A percentile compares a stretch with the other conserved stretches of the same genome.
Evolutionary conservation across 2,113 vertebrate genomes (phyloP).

Genomic region (Catharus minimus): DNA sequence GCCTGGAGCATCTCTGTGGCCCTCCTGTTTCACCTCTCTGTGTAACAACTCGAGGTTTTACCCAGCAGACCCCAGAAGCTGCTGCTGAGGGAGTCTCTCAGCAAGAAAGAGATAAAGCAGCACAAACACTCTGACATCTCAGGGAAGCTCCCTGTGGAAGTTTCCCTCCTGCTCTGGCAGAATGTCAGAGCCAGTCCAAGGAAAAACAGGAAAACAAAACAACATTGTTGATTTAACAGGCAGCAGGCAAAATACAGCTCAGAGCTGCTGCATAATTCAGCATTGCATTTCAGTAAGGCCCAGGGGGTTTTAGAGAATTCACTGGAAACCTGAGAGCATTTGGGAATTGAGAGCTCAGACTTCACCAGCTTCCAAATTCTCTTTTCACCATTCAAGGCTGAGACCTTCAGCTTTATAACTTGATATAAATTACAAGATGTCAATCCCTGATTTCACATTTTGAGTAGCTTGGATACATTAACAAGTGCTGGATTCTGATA

Average conservation of each 20-base stretch:
- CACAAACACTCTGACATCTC: not conserved
- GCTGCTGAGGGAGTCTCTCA: not conserved
- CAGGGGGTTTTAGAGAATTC: not conserved
- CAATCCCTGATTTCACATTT: not conserved
- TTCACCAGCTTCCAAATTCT: not conserved
- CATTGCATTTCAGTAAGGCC: not conserved
- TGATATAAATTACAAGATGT: not conserved
- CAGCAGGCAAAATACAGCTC: not conserved
- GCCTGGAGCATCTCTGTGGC: rapidly evolving
- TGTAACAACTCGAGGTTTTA: rapidly evolving
- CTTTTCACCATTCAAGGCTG: not conserved
- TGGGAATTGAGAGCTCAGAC: not conserved
- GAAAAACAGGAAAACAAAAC: not conserved
- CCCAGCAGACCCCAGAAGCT: not conserved
- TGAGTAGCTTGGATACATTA: not conserved
- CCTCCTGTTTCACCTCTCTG: not conserved
- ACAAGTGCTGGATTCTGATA: not conserved
- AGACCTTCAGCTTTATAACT: not conserved
- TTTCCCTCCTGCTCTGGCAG: not conserved
- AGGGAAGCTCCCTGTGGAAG: not conserved
- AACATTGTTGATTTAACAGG: not conserved
- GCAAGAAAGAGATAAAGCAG: not conserved
- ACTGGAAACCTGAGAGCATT: not conserved
- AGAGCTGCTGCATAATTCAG: not conserved
- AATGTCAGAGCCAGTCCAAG: not conserved